phyloP scores from a whole-genome alignment of 2,888 invertebrate genomes.

The Blastobasis lacticolella region DNA sequence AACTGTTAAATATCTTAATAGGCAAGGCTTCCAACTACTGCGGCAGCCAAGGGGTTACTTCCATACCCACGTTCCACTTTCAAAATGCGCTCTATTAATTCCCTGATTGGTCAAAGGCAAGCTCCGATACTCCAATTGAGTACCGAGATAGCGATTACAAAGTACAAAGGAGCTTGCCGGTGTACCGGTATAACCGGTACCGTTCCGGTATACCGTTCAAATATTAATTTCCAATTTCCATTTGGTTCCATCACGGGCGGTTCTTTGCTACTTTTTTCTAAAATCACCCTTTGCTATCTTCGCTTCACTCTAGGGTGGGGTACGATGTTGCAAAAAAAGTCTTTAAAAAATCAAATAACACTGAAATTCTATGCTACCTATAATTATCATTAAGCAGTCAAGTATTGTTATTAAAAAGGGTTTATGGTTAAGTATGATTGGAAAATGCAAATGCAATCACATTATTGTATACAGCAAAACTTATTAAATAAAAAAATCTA shows the following conservation, averaged over 20 bases:
- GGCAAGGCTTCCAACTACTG: no score
- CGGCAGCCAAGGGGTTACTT: not conserved
- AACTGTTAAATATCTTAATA: no score
- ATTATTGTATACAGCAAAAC: no score
- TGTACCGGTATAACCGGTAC: conserved; percentile 14
- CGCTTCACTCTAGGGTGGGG: no score
- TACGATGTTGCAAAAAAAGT: not conserved
- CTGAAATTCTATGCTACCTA: no score
- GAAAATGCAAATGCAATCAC: no score
- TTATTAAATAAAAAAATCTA: no score
- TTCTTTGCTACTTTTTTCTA: conserved; percentile 19
- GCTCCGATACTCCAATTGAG: conserved; percentile 18
- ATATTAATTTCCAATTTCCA: conserved; percentile 54
- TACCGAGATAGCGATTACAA: conserved; percentile 26
- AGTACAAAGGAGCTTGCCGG: conserved; percentile 15
- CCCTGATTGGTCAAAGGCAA: conserved; percentile 49
- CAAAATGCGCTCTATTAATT: conserved; percentile 8
- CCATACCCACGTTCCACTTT: not conserved
- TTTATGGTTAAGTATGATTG: no score
- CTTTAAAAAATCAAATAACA: not conserved
- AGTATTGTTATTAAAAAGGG: no score
- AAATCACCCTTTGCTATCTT: conserved; percentile 3
- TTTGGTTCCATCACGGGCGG: conserved; percentile 21
- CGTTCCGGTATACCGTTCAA: conserved; percentile 28
- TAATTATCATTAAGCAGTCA: no score